Base-by-base conservation (phyloP, 2,888 invertebrate genomes). In the Ormyrus rosae region DNA sequence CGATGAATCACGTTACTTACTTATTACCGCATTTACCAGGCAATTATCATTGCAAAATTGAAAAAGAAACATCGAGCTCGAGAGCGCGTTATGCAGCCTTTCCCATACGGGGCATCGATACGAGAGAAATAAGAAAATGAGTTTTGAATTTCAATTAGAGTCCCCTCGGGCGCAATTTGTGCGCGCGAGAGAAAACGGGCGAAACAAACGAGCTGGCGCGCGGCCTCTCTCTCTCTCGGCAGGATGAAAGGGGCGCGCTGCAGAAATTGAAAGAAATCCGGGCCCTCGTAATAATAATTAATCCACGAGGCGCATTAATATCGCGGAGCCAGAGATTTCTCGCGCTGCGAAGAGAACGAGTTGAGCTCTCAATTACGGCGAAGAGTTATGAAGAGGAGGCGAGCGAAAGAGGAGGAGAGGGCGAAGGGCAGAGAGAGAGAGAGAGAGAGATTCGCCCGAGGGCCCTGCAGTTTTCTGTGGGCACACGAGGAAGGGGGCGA, bases 301-400 rank as follows among this genome's bases (percentile, higher is more conserved):
- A 90, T 90, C 86, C 87, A 84, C 84, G 84, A 80, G 84, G 85
- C 85, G 87, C 87, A 88, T 89, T 89, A 89, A 90, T 90, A 88
- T 85, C 85, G 79, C 82, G 82, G 79, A 83, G 82, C 83, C 19
- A 19, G 19, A 19, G 19, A 19, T 19, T 19, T 19, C 19, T 19
- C 19, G 19, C 19, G 19, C 19, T 11, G 46, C 51, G 69, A 68
- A 9, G 72, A 71, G 81, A 81, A 82, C 81, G 81, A 86, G 84
- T 87, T 90, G 90, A 90, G 90, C 88, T 88, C 90, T 90, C 90
- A 90, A 90, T 89, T 89, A 89, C 86, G 78, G 55, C 78, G 75
- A 85, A 89, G 88, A 89, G 84, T 89, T 89, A 89, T 88, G 87
- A 86, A 84, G 84, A 70, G 72, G 19, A 65, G 65, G 7, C 9